Base-by-base conservation (phyloP, 2,797 vertebrate genomes). In the Pantherophis vulpinus region DNA sequence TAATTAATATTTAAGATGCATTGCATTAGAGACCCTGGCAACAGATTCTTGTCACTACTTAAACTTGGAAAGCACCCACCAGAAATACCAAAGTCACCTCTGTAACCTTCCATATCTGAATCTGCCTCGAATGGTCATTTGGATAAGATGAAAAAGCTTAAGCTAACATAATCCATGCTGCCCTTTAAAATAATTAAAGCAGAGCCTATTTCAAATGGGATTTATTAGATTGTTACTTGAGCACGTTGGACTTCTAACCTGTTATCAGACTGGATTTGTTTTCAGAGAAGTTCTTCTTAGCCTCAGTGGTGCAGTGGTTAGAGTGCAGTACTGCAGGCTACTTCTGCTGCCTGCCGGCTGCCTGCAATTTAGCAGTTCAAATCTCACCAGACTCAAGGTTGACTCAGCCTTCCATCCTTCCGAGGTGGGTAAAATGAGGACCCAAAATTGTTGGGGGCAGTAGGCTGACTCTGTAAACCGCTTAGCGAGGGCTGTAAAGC, bases 171-270 rank as follows among this genome's bases (percentile, higher is more conserved):
- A 90, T 93, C 79, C 60, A 18, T 90, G 70, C n/a, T 86, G 27
- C 89, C 87, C 59, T 93, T 93, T 87, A 58, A 83, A 87, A 87
- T 93, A 93, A 93, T 93, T 90, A 74, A 90, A 90, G 61, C 37
- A 47, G 51, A 90, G 60, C 37, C 92, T 58, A 87, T 93, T 90
- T 90, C 32, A 90, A 87, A 87, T 90, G 89, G 61, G 83, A 87
- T 90, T 93, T 90, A 63, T 59, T 87, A 70, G 3, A 70, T 87
- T 42, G 54, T 74, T 90, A 93, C 89, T 93, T 93, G 89, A 90
- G 70, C 92, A 93, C 60, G 16, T 90, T 90, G 88, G 60, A 54
- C 7, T 87, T 59, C 89, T 90, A 93, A 87, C 54, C 37, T 93
- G 89, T 93, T 51, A 90, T 90, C 83, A 51, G 90, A 20, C 27